phyloP scores from a whole-genome alignment of 2,888 invertebrate genomes.

The Anthrax anthrax region DNA sequence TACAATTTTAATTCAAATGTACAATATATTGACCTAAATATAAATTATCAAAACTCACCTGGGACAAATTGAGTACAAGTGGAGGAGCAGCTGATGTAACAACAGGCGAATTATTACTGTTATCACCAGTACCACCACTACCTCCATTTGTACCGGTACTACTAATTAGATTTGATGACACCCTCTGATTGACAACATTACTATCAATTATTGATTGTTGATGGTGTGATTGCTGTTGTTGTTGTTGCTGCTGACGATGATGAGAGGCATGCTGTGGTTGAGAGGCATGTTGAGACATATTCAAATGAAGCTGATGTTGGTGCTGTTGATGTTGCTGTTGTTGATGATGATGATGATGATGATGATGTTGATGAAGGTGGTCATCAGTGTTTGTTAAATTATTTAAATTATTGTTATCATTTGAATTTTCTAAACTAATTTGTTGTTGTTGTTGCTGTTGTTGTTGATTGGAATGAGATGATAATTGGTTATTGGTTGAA shows the following conservation, averaged over 20 bases:
- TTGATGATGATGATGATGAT: conserved; percentile 18
- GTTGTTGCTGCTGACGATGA: conserved; percentile 14
- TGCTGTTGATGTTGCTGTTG: conserved; percentile 5
- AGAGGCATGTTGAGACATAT: conserved; percentile 9
- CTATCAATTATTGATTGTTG: conserved; percentile 32
- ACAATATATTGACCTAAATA: background rate
- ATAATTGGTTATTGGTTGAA: conserved; percentile 9
- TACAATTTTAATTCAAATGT: too few relatives aligned
- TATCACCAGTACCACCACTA: conserved; percentile 6
- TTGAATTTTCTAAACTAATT: conserved; percentile 19
- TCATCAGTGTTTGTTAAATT: conserved; percentile 13
- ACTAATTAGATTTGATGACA: conserved; percentile 24
- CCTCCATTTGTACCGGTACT: conserved; percentile 12
- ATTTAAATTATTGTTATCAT: conserved; percentile 18
- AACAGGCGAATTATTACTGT: conserved; percentile 15
- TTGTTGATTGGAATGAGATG: conserved; percentile 20
- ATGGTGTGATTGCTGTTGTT: conserved; percentile 17
- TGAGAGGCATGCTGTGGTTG: conserved; percentile 12
- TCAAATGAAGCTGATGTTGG: conserved; percentile 1
- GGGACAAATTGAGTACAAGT: conserved; percentile 67
- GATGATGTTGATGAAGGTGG: conserved; percentile 9
- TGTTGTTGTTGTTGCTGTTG: too few relatives aligned
- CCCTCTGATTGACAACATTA: conserved; percentile 38
- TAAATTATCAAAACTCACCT: conserved; percentile 20
- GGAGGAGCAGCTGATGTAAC: conserved; percentile 37